A percentile compares a stretch with the other conserved stretches of the same genome.
Evolutionary conservation across 2,113 vertebrate genomes (phyloP).

Genomic region (Thryonomys swinderianus): DNA sequence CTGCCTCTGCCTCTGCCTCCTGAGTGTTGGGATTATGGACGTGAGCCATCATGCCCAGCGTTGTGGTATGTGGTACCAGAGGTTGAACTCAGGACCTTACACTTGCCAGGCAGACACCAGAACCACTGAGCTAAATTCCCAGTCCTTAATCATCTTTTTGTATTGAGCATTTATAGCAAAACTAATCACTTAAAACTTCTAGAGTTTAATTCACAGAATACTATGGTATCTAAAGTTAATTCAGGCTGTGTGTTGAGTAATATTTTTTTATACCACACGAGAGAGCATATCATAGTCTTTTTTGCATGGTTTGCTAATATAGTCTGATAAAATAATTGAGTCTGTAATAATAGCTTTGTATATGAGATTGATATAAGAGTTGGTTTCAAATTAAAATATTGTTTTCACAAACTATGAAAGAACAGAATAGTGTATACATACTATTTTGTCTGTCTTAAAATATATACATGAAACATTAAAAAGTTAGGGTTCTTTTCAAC

Average conservation of each 20-base stretch:
- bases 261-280: conserved; percentile 54
- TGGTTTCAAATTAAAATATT: conserved; percentile 56
- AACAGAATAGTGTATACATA: neutral
- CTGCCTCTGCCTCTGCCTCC: no score
- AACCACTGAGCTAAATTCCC: no score
- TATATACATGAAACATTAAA: conserved; percentile 56
- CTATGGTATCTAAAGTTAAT: conserved; percentile 45
- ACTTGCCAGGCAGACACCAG: no score
- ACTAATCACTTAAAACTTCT: conserved; percentile 63
- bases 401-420: conserved; percentile 43
- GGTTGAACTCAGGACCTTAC: no score
- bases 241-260: conserved; percentile 67
- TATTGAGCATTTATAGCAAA: conserved; percentile 68
- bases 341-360: conserved; percentile 60
- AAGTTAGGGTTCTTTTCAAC: neutral
- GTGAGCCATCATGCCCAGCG: no score
- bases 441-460: conserved; percentile 58
- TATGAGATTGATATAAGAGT: neutral
- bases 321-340: conserved; percentile 58
- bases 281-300: conserved; percentile 47
- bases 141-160: conserved; percentile 79
- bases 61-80: no score
- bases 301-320: conserved; percentile 39
- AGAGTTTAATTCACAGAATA: conserved; percentile 68
- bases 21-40: no score